phyloP scores from a whole-genome alignment of 2,888 invertebrate species.

The Aporophyla nigra region DNA sequence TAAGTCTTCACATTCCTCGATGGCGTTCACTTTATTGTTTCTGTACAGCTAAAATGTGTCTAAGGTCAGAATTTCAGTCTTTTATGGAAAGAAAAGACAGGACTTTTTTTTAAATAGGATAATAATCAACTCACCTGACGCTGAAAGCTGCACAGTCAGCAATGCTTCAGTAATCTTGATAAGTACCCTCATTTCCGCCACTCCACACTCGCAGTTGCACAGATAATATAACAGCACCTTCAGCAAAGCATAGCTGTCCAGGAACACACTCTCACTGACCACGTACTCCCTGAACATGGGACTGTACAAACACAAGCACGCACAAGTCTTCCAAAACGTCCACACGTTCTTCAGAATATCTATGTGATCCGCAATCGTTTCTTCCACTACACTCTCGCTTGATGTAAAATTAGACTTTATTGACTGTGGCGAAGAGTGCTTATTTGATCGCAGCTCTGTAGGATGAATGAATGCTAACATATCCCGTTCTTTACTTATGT shows the following conservation, averaged over 20 bases:
- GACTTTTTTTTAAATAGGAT: not conserved
- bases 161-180: conserved; percentile 85
- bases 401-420: conserved; percentile 67
- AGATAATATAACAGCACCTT: conserved; percentile 80
- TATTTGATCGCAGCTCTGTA: conserved; percentile 59
- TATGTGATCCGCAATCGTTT: conserved; percentile 73
- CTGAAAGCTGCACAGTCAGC: conserved; percentile 85
- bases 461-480: conserved; percentile 69
- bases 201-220: conserved; percentile 70
- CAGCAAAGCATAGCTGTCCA: conserved; percentile 83
- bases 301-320: conserved; percentile 89
- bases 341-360: conserved; percentile 84
- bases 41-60: not conserved
- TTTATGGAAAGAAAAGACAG: not conserved
- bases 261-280: conserved; percentile 80
- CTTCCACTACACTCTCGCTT: conserved; percentile 69
- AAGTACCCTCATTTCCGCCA: conserved; percentile 77
- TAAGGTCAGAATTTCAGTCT: not conserved
- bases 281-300: conserved; percentile 89
- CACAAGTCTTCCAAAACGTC: conserved; percentile 89
- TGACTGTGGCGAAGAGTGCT: conserved; percentile 69
- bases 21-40: not conserved
- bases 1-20: not conserved
- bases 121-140: conserved; percentile 80
- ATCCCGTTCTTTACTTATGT: conserved; percentile 77